Conservation (phyloP, 92 coral and sea anemone genomes). For the Actinernus sp. region DNA sequence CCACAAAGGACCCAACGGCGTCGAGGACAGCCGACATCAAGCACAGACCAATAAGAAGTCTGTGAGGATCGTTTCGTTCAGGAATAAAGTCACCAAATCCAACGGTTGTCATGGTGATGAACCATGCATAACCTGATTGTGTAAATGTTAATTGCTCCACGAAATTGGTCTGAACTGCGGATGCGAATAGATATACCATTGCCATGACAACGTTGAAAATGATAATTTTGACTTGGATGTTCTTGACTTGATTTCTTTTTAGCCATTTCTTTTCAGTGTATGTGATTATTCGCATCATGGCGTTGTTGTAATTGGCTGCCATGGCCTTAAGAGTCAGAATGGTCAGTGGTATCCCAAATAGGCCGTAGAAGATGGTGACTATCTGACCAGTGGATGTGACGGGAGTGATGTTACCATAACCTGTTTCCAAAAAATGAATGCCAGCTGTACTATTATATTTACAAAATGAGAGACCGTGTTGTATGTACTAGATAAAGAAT, state of each 20-base stretch:
- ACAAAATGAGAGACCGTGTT: no score
- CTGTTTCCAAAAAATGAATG: conserved; percentile 5
- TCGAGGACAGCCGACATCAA: conserved; percentile 67
- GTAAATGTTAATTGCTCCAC: conserved; percentile 10
- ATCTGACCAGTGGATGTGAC: conserved; percentile 47
- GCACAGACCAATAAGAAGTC: conserved; percentile 44
- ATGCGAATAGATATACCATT: conserved; percentile 1
- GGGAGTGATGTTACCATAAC: conserved; percentile 70
- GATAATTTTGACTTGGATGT: conserved; percentile 33
- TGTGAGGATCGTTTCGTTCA: neutral
- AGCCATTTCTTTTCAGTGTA: conserved; percentile 25
- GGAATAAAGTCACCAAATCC: conserved; percentile 74
- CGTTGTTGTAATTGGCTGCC: conserved; percentile 24
- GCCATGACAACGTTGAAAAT: conserved; percentile 13
- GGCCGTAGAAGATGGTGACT: conserved; percentile 55
- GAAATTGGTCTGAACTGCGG: conserved; percentile 1
- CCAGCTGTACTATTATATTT: neutral
- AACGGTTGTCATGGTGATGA: conserved; percentile 66
- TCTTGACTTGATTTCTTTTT: conserved; percentile 9
- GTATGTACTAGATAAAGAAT: no score
- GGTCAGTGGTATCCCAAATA: conserved; percentile 72
- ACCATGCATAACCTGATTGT: conserved; percentile 58
- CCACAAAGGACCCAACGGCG: conserved; percentile 40
- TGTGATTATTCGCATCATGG: conserved; percentile 9
- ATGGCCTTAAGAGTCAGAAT: conserved; percentile 51